Evolutionary conservation across 2,113 vertebrate genomes (phyloP).

Genomic region (Melanerpes aurifrons): DNA sequence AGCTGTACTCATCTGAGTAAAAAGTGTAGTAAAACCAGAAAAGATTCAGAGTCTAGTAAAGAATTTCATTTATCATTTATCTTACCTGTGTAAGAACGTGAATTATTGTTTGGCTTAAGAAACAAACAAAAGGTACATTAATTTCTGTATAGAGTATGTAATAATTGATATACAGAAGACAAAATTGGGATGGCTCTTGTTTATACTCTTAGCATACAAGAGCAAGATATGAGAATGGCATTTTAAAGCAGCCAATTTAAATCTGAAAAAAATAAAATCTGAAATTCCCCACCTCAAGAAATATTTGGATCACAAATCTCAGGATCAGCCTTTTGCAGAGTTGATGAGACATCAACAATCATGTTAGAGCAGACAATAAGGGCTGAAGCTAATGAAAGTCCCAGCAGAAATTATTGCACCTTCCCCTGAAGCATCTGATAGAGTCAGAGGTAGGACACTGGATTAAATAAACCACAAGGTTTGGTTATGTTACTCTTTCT

Average conservation of each 20-base stretch:
- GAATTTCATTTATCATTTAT: not conserved
- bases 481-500: slow-evolving; percentile 10
- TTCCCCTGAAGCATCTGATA: slow-evolving; percentile 42
- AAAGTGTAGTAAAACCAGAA: not conserved
- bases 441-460: slow-evolving; percentile 40
- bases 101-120: not conserved
- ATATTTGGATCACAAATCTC: not conserved
- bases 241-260: not conserved
- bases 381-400: not conserved
- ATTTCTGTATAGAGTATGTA: not conserved
- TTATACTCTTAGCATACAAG: not conserved
- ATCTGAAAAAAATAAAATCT: not conserved
- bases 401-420: slow-evolving; percentile 34
- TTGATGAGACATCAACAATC: not conserved
- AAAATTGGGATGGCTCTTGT: not conserved
- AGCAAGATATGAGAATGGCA: not conserved
- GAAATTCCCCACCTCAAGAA: not conserved
- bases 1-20: not conserved
- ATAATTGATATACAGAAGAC: not conserved
- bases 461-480: not conserved
- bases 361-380: not conserved
- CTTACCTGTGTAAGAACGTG: not conserved
- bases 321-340: not conserved
- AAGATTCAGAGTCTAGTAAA: not conserved
- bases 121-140: not conserved